phyloP scores from a whole-genome alignment of 1,140 invertebrate genomes.

The Drosophila murphyi region DNA sequence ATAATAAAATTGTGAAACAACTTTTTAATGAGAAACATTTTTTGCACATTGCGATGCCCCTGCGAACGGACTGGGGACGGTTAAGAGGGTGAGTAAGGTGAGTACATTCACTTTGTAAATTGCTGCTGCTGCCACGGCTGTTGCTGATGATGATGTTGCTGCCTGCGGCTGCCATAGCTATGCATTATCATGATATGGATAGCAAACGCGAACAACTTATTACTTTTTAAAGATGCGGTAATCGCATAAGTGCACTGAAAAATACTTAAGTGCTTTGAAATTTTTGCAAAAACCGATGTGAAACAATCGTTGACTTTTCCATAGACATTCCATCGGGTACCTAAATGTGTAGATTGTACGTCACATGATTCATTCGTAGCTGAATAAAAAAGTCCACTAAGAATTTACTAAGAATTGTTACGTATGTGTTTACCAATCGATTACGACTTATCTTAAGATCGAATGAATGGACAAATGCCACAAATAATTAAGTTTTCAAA shows the following conservation, averaged over 20 bases:
- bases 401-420: too few species aligned
- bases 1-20: constrained; percentile 81
- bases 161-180: constrained; percentile 11
- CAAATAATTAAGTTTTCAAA: too few species aligned
- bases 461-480: too few species aligned
- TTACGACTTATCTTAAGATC: too few species aligned
- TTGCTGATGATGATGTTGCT: constrained; percentile 18
- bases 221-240: constrained; percentile 28
- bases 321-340: too few species aligned
- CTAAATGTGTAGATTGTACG: too few species aligned
- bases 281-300: too few species aligned
- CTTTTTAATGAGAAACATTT: constrained; percentile 81
- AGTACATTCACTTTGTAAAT: constrained; percentile 26
- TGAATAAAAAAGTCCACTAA: too few species aligned
- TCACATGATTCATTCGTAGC: too few species aligned
- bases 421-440: too few species aligned
- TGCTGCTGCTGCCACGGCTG: constrained; percentile 22
- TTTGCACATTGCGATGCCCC: constrained; percentile 68
- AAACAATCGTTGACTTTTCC: too few species aligned
- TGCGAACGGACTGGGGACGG: neutral
- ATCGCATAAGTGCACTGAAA: constrained; percentile 20
- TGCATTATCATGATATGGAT: neutral
- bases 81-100: neutral
- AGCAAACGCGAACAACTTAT: constrained; percentile 1
- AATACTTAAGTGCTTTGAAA: neutral